Base-by-base conservation (phyloP, 1,140 invertebrate species). In the Calycopis cecrops region DNA sequence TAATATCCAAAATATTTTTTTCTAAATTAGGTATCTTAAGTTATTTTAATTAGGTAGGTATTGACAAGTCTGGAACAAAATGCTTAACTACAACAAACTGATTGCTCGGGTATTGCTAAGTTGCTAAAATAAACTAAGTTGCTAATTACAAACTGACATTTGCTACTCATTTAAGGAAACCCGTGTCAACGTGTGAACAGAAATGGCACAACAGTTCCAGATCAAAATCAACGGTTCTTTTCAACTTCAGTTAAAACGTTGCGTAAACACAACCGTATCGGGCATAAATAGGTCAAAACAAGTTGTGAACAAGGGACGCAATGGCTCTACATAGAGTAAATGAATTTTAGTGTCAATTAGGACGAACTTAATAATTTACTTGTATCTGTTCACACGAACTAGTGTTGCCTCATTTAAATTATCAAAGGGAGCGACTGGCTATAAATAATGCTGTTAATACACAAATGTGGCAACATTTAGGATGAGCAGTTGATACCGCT, bases 331-430 rank as follows among this genome's bases (percentile, higher is more conserved):
- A 38, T 47, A 38, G 35, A 51, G 55, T 34, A 48, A 48, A 57
- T 17, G 67, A 77, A 69, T 69, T 67, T 69, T 57, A 53, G 60
- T 71, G 57, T 55, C 73, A 80, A 80, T 80, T 80, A 78, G 77
- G 59, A 50, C 35, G 17, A 53, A 55, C 52, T 57, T 34, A 62
- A 70, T 70, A 78, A 76, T 69, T 69, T 65, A 58, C 67, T 57
- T 37, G 54, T 55, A 63, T 49, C 48, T 56, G 47, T 74, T 79
- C 73, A 70, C 73, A 76, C 68, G 73, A 56, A 28, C 52, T 61
- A 59, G 33, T 57, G 35, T 33, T 52, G 18, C 33, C 44, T 40
- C 48, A 28, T 28, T 28, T 28, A 28, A 28, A 3, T 28, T 28
- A 40, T 44, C 40, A 44, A 44, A 44, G 16, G 12, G 16, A 16